These are phyloP conservation scores for Pollenia labialis DNA, from an alignment of 2,888 invertebrate species.

Conservation along the genomic window DNA sequence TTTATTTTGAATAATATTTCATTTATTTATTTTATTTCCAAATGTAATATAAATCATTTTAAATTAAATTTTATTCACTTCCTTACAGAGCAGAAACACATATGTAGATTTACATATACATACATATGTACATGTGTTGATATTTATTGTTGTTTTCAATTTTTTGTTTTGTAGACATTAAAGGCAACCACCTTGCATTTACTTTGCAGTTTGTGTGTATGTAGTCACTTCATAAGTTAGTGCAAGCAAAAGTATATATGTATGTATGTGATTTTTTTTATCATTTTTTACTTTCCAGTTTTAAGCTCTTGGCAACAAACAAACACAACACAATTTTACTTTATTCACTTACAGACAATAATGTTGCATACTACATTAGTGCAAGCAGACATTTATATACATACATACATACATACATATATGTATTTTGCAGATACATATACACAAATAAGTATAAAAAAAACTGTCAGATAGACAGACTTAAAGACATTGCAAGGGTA, in stretches of 20 bases:
- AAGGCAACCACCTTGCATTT: conserved; percentile 29
- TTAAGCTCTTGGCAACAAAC: conserved; percentile 34
- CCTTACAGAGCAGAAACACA: background rate
- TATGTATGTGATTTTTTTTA: background rate
- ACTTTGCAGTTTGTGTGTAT: background rate
- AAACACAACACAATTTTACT: conserved; percentile 21
- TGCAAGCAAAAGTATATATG: background rate
- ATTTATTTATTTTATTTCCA: conserved; percentile 42
- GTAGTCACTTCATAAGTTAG: background rate
- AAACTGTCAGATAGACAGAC: background rate
- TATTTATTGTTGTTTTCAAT: background rate
- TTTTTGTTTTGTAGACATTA: conserved; percentile 29
- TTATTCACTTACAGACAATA: conserved; percentile 28
- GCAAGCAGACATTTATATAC: conserved; percentile 1
- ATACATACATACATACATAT: no score
- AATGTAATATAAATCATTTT: conserved; percentile 70
- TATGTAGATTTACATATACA: background rate
- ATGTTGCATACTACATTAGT: background rate
- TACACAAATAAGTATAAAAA: background rate
- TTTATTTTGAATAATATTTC: conserved; percentile 32
- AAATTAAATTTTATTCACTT: conserved; percentile 69
- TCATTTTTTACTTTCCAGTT: background rate
- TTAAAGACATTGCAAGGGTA: background rate
- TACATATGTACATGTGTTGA: background rate
- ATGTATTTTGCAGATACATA: background rate